A percentile compares a stretch with the other conserved stretches of the same genome.
phyloP scores from a whole-genome alignment of 2,888 invertebrate genomes.

The Mechanitis messenoides region DNA sequence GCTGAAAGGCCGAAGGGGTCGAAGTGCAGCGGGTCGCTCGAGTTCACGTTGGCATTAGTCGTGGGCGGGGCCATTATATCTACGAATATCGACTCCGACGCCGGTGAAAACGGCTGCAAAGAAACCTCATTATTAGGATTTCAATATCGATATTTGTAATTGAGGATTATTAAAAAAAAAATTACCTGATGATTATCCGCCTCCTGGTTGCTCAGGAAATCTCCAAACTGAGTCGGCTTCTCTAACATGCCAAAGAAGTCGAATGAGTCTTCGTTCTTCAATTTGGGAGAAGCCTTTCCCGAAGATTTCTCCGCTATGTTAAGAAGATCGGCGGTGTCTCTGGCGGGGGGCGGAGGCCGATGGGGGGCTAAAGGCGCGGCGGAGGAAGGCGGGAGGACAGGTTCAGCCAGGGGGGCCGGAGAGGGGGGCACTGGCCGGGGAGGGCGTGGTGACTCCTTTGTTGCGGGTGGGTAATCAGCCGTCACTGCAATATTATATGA shows the following conservation, averaged over 20 bases:
- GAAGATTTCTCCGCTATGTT: slow-evolving; percentile 43
- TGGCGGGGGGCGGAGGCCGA: slow-evolving; percentile 18
- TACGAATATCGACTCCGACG: slow-evolving; percentile 58
- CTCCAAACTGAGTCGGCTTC: slow-evolving; percentile 74
- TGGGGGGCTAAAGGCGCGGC: slow-evolving; percentile 28
- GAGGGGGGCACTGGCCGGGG: slow-evolving; percentile 43
- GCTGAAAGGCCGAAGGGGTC: slow-evolving; percentile 78
- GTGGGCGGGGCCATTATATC: slow-evolving; percentile 54
- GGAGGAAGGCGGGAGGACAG: slow-evolving; percentile 35
- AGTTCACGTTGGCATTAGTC: slow-evolving; percentile 34
- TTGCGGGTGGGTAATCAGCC: slow-evolving; percentile 52
- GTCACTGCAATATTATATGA: slow-evolving; percentile 45
- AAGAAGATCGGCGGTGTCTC: slow-evolving; percentile 55
- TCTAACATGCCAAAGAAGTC: slow-evolving; percentile 77
- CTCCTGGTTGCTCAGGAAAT: slow-evolving; percentile 59
- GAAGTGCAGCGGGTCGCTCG: slow-evolving; percentile 66
- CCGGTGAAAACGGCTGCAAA: slow-evolving; percentile 49
- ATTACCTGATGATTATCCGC: slow-evolving; percentile 40
- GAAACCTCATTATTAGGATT: neutral
- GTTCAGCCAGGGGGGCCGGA: slow-evolving; percentile 33
- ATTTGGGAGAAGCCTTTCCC: slow-evolving; percentile 38
- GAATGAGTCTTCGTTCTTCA: slow-evolving; percentile 70
- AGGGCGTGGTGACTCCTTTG: slow-evolving; percentile 46
- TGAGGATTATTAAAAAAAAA: too few relatives aligned
- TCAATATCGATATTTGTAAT: too few relatives aligned